Conservation (phyloP, 2,113 vertebrate species). For the Machaerirhynchus nigripectus region DNA sequence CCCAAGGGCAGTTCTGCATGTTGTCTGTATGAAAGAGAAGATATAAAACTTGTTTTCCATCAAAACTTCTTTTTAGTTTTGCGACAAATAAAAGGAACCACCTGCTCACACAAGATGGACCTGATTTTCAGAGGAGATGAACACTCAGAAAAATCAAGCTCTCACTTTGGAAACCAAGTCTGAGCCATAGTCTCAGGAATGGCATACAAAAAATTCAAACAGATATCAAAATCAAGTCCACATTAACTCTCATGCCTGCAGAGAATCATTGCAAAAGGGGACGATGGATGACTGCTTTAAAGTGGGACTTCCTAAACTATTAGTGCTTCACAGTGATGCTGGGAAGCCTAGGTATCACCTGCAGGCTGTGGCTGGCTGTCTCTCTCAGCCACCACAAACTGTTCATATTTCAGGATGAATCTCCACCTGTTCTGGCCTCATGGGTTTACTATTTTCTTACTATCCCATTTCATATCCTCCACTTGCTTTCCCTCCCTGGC, state of each 20-base stretch:
- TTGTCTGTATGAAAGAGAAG: constrained; percentile 62
- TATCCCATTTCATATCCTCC: background rate
- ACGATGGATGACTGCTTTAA: background rate
- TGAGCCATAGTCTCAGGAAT: background rate
- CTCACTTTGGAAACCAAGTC: background rate
- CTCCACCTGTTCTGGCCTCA: background rate
- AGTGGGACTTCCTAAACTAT: background rate
- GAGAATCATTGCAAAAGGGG: background rate
- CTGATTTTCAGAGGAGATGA: background rate
- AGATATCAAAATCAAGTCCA: background rate
- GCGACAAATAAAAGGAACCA: constrained; percentile 52
- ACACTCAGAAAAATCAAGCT: background rate
- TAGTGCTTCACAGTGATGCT: background rate
- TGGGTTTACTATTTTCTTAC: background rate
- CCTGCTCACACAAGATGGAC: background rate
- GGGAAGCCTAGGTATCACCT: background rate
- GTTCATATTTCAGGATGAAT: background rate
- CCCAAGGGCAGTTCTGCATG: constrained; percentile 62
- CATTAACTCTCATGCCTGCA: background rate
- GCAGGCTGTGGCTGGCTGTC: background rate
- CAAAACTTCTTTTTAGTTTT: constrained; percentile 61
- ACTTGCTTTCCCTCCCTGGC: background rate
- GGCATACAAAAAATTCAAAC: background rate
- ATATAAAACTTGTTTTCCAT: constrained; percentile 61
- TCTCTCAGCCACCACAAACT: background rate